Evolutionary conservation across 1,140 invertebrate genomes (phyloP).

Genomic region (Ceratina japonica): DNA sequence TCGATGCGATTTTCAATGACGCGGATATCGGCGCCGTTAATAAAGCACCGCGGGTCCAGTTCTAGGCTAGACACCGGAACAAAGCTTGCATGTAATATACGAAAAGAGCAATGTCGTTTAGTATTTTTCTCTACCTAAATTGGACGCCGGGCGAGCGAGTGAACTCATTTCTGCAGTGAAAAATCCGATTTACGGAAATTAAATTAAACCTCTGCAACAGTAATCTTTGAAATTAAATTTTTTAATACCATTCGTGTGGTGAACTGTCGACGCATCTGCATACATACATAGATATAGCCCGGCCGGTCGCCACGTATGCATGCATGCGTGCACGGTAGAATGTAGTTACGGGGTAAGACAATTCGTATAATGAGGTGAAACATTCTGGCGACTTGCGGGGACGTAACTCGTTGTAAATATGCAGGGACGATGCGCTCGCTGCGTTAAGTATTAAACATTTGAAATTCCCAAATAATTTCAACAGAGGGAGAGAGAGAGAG

Average conservation of each 20-base stretch:
- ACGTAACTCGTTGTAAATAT: no score
- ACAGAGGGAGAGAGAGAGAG: no score
- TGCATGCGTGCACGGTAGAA: no score
- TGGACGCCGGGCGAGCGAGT: constrained; percentile 4
- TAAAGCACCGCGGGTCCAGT: neutral
- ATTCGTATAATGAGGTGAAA: no score
- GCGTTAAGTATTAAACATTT: no score
- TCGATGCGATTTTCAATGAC: no score
- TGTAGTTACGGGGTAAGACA: neutral
- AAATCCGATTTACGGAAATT: constrained; percentile 46
- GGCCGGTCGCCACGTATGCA: no score
- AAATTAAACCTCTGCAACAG: constrained; percentile 39
- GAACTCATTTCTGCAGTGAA: constrained; percentile 28
- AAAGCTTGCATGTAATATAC: neutral
- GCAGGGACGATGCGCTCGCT: no score
- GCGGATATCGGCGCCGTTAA: neutral
- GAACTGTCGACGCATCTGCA: neutral
- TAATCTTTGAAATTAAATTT: constrained; percentile 45
- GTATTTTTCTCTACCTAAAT: constrained; percentile 27
- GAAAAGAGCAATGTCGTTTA: constrained; percentile 1
- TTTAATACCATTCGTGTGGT: constrained; percentile 24
- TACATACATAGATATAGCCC: neutral
- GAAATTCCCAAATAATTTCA: no score
- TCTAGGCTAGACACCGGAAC: neutral
- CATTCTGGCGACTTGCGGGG: no score